A percentile compares a stretch with the other conserved stretches of the same genome.
Conservation (phyloP, 2,113 vertebrate species). For the Tympanuchus pallidicinctus region DNA sequence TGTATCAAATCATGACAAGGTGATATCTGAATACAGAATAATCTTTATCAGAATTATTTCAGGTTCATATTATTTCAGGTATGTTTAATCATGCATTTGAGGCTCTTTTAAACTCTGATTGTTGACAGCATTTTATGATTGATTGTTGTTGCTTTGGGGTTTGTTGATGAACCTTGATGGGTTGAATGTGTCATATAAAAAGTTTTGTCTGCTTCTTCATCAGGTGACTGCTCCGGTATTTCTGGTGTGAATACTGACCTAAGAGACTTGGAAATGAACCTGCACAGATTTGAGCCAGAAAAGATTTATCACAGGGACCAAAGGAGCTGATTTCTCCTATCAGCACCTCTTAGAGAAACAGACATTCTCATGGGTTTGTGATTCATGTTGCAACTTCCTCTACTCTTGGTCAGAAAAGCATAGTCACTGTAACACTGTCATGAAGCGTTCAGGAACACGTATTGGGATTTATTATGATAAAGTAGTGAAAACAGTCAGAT, state of each 20-base stretch:
- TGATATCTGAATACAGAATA: not conserved
- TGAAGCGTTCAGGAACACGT: fast-evolving
- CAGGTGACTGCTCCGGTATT: not conserved
- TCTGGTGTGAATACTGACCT: not conserved
- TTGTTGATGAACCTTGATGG: not conserved
- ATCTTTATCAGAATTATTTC: not conserved
- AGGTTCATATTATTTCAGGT: not conserved
- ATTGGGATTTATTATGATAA: not conserved
- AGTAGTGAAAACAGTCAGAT: not conserved
- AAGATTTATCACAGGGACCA: not conserved
- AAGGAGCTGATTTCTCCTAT: not conserved
- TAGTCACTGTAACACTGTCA: fast-evolving
- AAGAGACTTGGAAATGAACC: not conserved
- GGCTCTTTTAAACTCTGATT: not conserved
- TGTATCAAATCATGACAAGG: not conserved
- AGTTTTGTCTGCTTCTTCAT: not conserved
- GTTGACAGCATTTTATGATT: not conserved
- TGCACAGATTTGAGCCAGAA: not conserved
- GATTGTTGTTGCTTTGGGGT: not conserved
- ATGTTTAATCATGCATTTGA: not conserved
- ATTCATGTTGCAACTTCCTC: not conserved
- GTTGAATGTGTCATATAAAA: not conserved
- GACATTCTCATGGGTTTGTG: not conserved
- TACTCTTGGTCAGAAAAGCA: not conserved
- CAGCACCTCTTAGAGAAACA: not conserved